Percentiles rank a stretch among this genome's conserved stretches.
Conservation (phyloP, 2,797 vertebrate species). For the Agapornis canus region DNA sequence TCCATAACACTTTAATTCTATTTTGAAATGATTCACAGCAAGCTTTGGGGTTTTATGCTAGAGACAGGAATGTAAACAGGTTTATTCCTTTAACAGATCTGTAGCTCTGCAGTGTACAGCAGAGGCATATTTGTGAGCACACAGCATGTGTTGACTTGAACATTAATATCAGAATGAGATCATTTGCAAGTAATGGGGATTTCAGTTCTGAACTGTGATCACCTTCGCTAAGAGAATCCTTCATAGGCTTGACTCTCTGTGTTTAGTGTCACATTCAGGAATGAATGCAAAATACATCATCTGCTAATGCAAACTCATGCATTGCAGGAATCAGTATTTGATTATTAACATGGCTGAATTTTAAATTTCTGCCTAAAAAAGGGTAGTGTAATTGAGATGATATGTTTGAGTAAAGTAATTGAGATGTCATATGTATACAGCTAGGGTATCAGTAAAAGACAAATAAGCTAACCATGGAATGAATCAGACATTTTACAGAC, state of each 20-base stretch:
- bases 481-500: constrained; percentile 17
- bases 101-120: not conserved
- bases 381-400: not conserved
- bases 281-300: not conserved
- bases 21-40: not conserved
- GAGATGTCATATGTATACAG: not conserved
- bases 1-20: not conserved
- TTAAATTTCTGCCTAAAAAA: not conserved
- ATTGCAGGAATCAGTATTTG: constrained; percentile 13
- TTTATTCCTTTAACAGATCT: not conserved
- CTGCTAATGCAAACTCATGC: not conserved
- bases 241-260: not conserved
- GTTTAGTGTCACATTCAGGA: not conserved
- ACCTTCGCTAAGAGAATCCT: not conserved
- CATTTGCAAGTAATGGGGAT: constrained; percentile 19
- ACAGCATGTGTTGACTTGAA: not conserved
- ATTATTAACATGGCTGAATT: not conserved
- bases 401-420: not conserved
- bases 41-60: not conserved
- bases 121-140: not conserved
- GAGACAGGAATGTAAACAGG: not conserved
- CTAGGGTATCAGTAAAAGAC: constrained; percentile 44
- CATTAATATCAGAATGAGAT: not conserved
- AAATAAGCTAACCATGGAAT: constrained; percentile 11
- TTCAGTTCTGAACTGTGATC: constrained; percentile 7